Base-by-base conservation (phyloP, 2,888 invertebrate species). In the Halocaridina rubra region DNA sequence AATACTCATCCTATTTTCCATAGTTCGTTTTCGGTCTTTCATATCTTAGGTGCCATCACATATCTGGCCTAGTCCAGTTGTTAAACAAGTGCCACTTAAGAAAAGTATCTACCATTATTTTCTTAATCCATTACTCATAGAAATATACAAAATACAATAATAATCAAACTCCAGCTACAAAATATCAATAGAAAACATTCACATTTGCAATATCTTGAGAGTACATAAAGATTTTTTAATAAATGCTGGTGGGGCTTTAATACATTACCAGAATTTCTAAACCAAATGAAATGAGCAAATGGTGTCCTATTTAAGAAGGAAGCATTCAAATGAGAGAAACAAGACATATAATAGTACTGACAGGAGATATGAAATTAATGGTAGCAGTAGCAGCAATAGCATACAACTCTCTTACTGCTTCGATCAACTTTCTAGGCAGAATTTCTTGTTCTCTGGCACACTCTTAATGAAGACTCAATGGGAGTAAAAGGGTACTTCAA, bases 231-330 rank as follows among this genome's bases (percentile, higher is more conserved):
- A 77, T 13, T 29, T 29, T 10, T 16, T 19, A n/a, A 69, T 19
- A 27, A 33, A 72, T 24, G 32, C 64, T 81, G 74, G 74, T 74
- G 74, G 74, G 74, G 61, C 72, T 74, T 64, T 64, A 61, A 33
- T 74, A 74, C 61, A 74, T 29, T 27, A 81, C 59, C 61, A 81
- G n/a, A 81, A 81, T 29, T 46, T 39, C 61, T 74, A 59, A 75
- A 33, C 29, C 59, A 74, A 81, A 27, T 61, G 57, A 81, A 81
- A 64, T 81, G 74, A 81, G 80, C 80, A 81, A 81, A 81, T 81
- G 46, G 61, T 39, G 39, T 46, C 69, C 46, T 30, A 57, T 53
- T 46, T 59, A 16, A 22, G 33, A 5, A 77, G 61, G 33, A 77
- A 32, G 61, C 29, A 29, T 46, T 69, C 22, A 32, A 59, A 32